phyloP scores from a whole-genome alignment of 2,888 invertebrate genomes.

The Antheraea yamamai region DNA sequence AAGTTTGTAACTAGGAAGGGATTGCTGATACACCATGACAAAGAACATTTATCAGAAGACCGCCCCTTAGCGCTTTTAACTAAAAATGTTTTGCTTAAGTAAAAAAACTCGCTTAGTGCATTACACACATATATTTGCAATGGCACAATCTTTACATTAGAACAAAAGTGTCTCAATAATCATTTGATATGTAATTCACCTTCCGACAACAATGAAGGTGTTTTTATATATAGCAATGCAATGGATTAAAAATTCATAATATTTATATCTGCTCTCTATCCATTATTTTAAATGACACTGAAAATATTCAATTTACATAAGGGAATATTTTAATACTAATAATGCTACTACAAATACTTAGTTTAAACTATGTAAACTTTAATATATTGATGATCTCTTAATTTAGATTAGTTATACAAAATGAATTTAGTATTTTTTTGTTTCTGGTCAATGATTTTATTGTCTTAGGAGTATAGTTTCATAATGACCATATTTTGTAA shows the following conservation, averaged over 20 bases:
- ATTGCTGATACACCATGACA: conserved; percentile 63
- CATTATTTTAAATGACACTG: neutral
- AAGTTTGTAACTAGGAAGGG: conserved; percentile 66
- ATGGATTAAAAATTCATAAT: neutral
- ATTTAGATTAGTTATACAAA: neutral
- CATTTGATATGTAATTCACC: conserved; percentile 15
- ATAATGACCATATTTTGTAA: neutral
- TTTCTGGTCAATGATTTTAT: neutral
- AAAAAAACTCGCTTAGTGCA: conserved; percentile 16
- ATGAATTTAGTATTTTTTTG: neutral
- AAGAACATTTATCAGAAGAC: conserved; percentile 52
- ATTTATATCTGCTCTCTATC: neutral
- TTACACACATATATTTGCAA: too few relatives aligned
- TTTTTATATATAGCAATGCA: neutral
- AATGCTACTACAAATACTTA: too few relatives aligned
- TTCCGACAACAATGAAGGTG: neutral
- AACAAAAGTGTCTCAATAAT: too few relatives aligned
- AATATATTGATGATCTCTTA: neutral
- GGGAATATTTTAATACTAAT: neutral
- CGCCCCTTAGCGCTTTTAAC: conserved; percentile 57
- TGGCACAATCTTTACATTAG: too few relatives aligned
- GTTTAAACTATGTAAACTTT: neutral
- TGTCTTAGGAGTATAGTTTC: neutral
- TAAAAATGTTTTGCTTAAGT: conserved; percentile 56
- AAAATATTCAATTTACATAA: neutral